Conservation (phyloP, 2,113 vertebrate species). For the Oreotrochilus melanogaster region DNA sequence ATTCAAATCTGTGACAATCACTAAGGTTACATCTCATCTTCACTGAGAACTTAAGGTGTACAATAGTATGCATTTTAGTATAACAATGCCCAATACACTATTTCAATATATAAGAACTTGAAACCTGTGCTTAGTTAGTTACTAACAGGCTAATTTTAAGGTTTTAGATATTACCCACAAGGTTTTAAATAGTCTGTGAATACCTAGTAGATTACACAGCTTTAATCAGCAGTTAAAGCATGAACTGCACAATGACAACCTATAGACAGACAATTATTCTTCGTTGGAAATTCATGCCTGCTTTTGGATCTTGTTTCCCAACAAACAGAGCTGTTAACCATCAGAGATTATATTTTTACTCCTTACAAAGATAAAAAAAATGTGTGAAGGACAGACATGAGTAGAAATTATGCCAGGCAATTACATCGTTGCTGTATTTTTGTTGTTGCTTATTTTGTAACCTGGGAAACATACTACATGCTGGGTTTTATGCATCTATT, state of each 20-base stretch:
- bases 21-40: neutral
- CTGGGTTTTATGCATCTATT: neutral
- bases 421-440: neutral
- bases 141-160: neutral
- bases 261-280: neutral
- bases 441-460: conserved; percentile 6
- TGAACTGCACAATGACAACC: neutral
- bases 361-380: neutral
- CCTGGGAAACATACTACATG: neutral
- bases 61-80: neutral
- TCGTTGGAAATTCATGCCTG: neutral
- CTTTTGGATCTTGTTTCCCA: conserved; percentile 1
- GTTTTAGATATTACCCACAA: neutral
- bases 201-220: neutral
- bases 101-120: neutral
- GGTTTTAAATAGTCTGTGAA: neutral
- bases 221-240: conserved; percentile 4
- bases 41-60: neutral
- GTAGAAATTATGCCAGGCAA: neutral
- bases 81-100: neutral
- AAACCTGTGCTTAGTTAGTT: neutral
- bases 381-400: neutral
- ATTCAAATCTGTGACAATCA: accelerated
- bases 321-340: conserved; percentile 16
- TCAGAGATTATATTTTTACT: neutral